These are phyloP conservation scores for Harmothoe impar DNA, from an alignment of 2,888 invertebrate genomes.

Conservation along the genomic window DNA sequence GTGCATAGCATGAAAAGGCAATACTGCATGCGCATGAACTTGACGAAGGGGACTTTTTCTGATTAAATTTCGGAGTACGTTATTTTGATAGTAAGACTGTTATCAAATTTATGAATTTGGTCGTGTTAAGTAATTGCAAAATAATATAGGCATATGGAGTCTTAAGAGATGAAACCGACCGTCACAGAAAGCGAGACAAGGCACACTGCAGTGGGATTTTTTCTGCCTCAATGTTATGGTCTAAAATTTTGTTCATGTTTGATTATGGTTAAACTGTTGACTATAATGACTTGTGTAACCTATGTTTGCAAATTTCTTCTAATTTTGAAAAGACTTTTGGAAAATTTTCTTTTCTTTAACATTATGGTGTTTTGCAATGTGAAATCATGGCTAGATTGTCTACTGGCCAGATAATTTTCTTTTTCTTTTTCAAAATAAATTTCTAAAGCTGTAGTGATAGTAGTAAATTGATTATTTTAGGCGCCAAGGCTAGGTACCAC, in stretches of 20 bases:
- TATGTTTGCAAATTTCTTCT: not conserved
- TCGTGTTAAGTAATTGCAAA: too few species aligned
- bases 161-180: not conserved
- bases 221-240: constrained; percentile 42
- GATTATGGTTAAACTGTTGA: not conserved
- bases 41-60: too few species aligned
- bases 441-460: not conserved
- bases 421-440: not conserved
- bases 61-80: too few species aligned
- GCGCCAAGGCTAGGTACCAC: constrained; percentile 21
- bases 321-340: not conserved
- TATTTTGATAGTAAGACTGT: too few species aligned
- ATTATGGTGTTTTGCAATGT: not conserved
- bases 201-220: not conserved
- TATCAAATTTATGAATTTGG: too few species aligned
- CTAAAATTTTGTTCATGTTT: constrained; percentile 14
- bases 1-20: too few species aligned
- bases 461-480: not conserved
- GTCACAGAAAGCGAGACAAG: constrained; percentile 15
- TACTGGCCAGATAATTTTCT: not conserved
- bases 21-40: too few species aligned
- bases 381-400: not conserved
- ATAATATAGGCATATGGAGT: too few species aligned
- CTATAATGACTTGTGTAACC: not conserved
- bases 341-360: not conserved